phyloP scores from a whole-genome alignment of 2,888 invertebrate genomes.

The Malthinus flaveolus region DNA sequence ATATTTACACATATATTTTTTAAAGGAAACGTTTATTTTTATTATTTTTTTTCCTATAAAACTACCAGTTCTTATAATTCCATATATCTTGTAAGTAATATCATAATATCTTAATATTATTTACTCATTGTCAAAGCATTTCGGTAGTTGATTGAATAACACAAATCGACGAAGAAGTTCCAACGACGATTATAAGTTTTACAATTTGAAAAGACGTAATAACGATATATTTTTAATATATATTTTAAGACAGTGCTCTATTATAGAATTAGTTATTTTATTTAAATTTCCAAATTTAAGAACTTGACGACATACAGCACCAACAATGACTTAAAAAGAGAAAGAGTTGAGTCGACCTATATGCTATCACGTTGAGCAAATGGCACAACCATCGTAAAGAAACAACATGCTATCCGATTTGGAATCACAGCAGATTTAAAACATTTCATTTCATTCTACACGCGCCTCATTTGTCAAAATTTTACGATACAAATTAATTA shows the following conservation, averaged over 20 bases:
- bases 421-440: conserved; percentile 47
- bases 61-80: conserved; percentile 4
- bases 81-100: not conserved
- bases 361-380: conserved; percentile 42
- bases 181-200: conserved; percentile 2
- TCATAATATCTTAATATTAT: not conserved
- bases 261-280: not conserved
- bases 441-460: conserved; percentile 30
- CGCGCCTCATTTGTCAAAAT: conserved; percentile 8
- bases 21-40: conserved; percentile 13
- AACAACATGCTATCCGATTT: conserved; percentile 45
- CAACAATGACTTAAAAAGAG: not conserved
- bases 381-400: conserved; percentile 51
- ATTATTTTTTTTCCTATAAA: conserved; percentile 9
- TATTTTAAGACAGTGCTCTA: not conserved
- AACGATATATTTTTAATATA: too few relatives aligned
- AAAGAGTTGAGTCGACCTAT: conserved; percentile 12
- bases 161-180: conserved; percentile 3
- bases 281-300: conserved; percentile 3
- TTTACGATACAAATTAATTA: conserved; percentile 11
- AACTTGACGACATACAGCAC: not conserved
- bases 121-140: conserved; percentile 4
- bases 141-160: conserved; percentile 1
- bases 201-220: conserved; percentile 1
- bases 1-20: conserved; percentile 4